phyloP scores from a whole-genome alignment of 2,797 vertebrate species.

The Pseudomugil gertrudae region DNA sequence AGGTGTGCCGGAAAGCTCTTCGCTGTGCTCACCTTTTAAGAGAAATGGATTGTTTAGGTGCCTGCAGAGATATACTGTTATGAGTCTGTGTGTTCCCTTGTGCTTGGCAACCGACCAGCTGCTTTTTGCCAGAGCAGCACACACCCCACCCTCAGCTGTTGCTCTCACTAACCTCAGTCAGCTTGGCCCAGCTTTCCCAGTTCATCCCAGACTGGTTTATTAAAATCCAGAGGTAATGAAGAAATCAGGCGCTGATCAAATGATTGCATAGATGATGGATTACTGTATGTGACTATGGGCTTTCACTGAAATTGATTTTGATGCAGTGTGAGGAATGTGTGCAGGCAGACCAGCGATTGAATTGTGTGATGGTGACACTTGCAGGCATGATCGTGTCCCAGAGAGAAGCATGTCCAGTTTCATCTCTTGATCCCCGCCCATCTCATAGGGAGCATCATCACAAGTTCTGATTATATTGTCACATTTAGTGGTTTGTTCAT shows the following conservation, averaged over 20 bases:
- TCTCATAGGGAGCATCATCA: background rate
- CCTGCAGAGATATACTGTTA: slow-evolving; percentile 70
- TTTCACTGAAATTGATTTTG: background rate
- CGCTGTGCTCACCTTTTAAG: slow-evolving; percentile 58
- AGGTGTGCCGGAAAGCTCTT: slow-evolving; percentile 28
- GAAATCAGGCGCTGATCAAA: slow-evolving; percentile 21
- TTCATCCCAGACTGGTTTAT: slow-evolving; percentile 30
- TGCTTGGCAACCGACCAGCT: slow-evolving; percentile 79
- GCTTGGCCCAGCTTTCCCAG: slow-evolving; percentile 28
- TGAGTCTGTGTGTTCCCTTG: slow-evolving; percentile 70
- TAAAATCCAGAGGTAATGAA: slow-evolving; percentile 42
- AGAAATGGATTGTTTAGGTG: slow-evolving; percentile 63
- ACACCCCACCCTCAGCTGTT: slow-evolving; percentile 80
- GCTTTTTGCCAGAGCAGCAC: slow-evolving; percentile 66
- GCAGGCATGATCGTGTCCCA: slow-evolving; percentile 45
- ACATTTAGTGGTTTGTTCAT: background rate
- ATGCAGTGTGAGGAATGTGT: slow-evolving; percentile 27
- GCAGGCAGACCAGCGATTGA: slow-evolving; percentile 43
- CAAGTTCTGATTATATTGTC: slow-evolving; percentile 20
- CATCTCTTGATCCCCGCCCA: slow-evolving; percentile 18
- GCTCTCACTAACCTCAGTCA: slow-evolving; percentile 70
- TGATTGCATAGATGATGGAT: slow-evolving; percentile 1
- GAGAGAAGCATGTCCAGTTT: slow-evolving; percentile 63
- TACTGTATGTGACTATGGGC: background rate
- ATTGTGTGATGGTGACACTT: slow-evolving; percentile 68